phyloP scores from a whole-genome alignment of 1,140 invertebrate species.

The Drosophila fuyamai region DNA sequence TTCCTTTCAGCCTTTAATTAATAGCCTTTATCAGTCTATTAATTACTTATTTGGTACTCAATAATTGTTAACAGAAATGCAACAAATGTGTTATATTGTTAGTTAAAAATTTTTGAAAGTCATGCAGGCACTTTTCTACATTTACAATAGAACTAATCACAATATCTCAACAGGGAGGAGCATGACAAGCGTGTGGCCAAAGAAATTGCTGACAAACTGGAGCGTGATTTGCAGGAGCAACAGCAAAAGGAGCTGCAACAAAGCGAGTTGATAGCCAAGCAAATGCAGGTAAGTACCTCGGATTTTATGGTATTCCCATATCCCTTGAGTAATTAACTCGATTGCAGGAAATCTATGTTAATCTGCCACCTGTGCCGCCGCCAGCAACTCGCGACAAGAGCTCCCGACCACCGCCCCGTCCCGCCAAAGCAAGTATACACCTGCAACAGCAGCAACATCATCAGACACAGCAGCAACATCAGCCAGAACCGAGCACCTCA shows the following conservation, averaged over 20 bases:
- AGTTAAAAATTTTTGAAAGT: constrained; percentile 6
- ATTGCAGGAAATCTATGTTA: constrained; percentile 81
- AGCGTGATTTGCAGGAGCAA: constrained; percentile 86
- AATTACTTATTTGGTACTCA: not conserved
- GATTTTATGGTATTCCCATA: not conserved
- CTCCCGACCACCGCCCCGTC: constrained; percentile 66
- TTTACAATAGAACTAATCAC: constrained; percentile 27
- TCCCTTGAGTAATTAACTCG: not conserved
- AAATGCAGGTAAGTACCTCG: constrained; percentile 80
- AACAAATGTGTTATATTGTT: not conserved
- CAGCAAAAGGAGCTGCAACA: constrained; percentile 85
- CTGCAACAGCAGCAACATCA: constrained; percentile 56
- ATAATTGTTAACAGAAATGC: too few relatives aligned
- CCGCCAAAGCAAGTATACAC: constrained; percentile 82
- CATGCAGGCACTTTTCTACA: not conserved
- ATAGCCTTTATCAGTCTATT: too few relatives aligned
- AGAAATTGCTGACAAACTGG: constrained; percentile 88
- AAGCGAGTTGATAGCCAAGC: constrained; percentile 85
- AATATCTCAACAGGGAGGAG: constrained; percentile 87
- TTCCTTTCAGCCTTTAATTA: too few relatives aligned
- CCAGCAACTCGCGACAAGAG: constrained; percentile 69
- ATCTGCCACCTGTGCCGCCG: constrained; percentile 78
- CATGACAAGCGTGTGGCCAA: constrained; percentile 89
- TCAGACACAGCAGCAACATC: constrained; percentile 18
- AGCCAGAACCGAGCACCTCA: constrained; percentile 68